These are phyloP conservation scores for Plectus sambesii DNA, from an alignment of 1,140 invertebrate genomes.

Conservation along the genomic window DNA sequence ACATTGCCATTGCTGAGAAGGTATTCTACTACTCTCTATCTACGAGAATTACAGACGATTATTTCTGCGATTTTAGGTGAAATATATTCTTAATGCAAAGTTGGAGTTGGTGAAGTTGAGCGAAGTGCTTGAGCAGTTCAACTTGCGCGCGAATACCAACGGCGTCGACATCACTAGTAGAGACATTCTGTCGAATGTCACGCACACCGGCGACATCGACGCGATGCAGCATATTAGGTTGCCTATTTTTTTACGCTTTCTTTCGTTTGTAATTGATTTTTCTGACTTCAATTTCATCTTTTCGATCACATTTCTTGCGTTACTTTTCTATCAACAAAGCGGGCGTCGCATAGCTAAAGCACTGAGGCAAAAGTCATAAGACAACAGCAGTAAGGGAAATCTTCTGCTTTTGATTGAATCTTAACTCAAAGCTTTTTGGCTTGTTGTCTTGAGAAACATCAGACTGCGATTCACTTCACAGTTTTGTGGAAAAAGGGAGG, in stretches of 20 bases:
- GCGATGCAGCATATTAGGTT: conserved; percentile 40
- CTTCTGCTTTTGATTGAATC: too few relatives aligned
- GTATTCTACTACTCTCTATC: conserved; percentile 15
- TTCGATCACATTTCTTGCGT: conserved; percentile 7
- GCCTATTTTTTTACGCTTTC: too few relatives aligned
- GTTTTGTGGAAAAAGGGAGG: too few relatives aligned
- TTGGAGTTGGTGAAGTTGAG: conserved; percentile 29
- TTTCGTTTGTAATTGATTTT: too few relatives aligned
- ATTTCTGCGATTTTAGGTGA: conserved; percentile 35
- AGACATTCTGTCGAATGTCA: conserved; percentile 43
- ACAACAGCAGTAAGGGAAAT: too few relatives aligned
- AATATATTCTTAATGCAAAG: conserved; percentile 40
- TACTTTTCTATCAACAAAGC: neutral
- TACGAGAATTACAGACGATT: too few relatives aligned
- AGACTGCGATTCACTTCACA: too few relatives aligned
- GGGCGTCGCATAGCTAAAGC: neutral
- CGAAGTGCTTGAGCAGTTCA: conserved; percentile 33
- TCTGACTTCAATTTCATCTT: neutral
- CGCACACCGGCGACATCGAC: conserved; percentile 43
- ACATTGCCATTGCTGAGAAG: conserved; percentile 37
- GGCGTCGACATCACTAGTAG: conserved; percentile 29
- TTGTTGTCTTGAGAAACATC: too few relatives aligned
- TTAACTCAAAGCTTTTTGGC: too few relatives aligned
- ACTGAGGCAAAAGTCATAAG: neutral
- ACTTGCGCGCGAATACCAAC: conserved; percentile 20